phyloP scores from a whole-genome alignment of 23 tunicate species.

The Trididemnum miniatum region DNA sequence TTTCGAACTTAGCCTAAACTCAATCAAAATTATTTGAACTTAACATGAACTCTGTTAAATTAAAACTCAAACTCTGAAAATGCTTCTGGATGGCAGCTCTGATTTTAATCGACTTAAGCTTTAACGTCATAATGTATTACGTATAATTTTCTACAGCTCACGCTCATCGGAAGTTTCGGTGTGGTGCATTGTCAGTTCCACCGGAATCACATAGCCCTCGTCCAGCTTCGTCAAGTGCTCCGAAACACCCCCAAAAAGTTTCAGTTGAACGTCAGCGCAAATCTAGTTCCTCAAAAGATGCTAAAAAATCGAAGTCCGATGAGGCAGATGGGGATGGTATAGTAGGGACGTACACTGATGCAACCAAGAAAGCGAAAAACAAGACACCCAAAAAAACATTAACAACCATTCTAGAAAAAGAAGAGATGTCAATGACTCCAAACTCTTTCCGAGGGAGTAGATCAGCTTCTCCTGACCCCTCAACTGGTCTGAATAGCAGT shows the following conservation, averaged over 20 bases:
- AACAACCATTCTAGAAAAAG: not conserved
- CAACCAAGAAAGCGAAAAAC: not conserved
- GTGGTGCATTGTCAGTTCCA: conserved; percentile 19
- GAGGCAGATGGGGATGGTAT: too few species aligned
- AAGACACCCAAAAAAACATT: not conserved
- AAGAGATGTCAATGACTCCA: not conserved
- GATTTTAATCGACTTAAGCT: too few species aligned
- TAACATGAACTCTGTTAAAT: too few species aligned
- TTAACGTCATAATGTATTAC: too few species aligned
- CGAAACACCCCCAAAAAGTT: not conserved
- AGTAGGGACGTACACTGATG: too few species aligned
- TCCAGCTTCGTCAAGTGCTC: not conserved
- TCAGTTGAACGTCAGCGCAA: not conserved
- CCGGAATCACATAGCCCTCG: not conserved
- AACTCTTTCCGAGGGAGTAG: too few species aligned
- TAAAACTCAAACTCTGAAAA: too few species aligned
- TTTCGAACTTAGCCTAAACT: too few species aligned
- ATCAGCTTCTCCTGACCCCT: too few species aligned
- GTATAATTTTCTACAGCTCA: not conserved
- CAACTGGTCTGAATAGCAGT: not conserved
- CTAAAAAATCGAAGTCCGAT: not conserved
- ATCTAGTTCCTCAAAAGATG: not conserved
- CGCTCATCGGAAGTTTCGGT: not conserved
- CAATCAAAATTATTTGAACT: too few species aligned
- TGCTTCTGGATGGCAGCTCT: too few species aligned